phyloP scores from a whole-genome alignment of 2,797 vertebrate species.

The Sebastes jordani region DNA sequence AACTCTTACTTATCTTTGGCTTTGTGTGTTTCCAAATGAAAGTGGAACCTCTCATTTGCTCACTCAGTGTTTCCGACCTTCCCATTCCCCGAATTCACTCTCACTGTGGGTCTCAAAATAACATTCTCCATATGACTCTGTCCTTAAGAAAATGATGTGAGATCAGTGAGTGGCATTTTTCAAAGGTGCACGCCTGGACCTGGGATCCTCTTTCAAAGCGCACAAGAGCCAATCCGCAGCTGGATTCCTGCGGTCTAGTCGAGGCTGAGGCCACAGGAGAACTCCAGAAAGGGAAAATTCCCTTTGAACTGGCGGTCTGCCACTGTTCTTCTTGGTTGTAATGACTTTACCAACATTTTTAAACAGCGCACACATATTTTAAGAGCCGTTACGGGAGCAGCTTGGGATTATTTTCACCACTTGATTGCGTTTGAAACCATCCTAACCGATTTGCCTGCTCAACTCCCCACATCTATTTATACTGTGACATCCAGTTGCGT shows the following conservation, averaged over 20 bases:
- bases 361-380: conserved; percentile 57
- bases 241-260: conserved; percentile 82
- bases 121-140: conserved; percentile 72
- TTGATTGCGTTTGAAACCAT: conserved; percentile 57
- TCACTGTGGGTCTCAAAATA: conserved; percentile 52
- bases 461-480: conserved; percentile 10
- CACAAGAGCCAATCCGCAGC: conserved; percentile 65
- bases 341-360: conserved; percentile 81
- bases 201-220: conserved; percentile 78
- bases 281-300: conserved; percentile 78
- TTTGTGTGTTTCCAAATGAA: conserved; percentile 51
- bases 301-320: conserved; percentile 80
- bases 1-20: conserved; percentile 41
- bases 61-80: conserved; percentile 49
- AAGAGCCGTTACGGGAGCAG: conserved; percentile 57
- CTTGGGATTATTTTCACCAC: conserved; percentile 49
- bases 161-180: conserved; percentile 66
- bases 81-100: conserved; percentile 47
- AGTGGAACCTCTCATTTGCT: conserved; percentile 57
- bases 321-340: conserved; percentile 71
- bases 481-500: conserved; percentile 44
- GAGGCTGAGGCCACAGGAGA: conserved; percentile 73
- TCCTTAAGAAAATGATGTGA: conserved; percentile 62
- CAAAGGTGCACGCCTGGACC: conserved; percentile 64
- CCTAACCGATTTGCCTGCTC: conserved; percentile 45